Base-by-base conservation (phyloP, 2,888 invertebrate genomes). In the Tyria jacobaeae region DNA sequence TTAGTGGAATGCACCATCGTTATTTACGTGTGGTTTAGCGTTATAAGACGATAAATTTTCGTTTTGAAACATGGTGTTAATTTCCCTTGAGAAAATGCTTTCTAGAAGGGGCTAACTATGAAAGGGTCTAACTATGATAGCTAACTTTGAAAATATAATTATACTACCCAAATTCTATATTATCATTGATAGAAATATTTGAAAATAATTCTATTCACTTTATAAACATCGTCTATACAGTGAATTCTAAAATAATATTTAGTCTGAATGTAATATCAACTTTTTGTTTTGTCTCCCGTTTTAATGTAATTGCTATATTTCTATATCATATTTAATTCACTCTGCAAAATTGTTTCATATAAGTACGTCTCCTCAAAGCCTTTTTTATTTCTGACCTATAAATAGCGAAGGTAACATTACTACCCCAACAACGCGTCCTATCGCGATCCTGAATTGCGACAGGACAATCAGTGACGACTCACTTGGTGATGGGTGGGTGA, bases 71-170 rank as follows among this genome's bases (percentile, higher is more conserved):
- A 51, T 51, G 55, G 55, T 56, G 63, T 55, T 63, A 59, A 63
- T 63, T 63, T 63, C 63, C 51, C 62, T 49, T 49, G 65, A 65
- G 60, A 58, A 35, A 58, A 41, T 27, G 48, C 37, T 31, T 21
- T 35, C 44, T 56, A 24, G 37, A 35, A 47, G 41, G 35, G 51
- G 15, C n/a, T n/a, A n/a, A n/a, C n/a, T n/a, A n/a, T n/a, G n/a
- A n/a, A n/a, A n/a, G n/a, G n/a, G n/a, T n/a, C n/a, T 34, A 24
- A 56, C 21, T 52, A 25, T 39, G 56, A 48, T 56, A 56, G 56
- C 35, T 35, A n/a, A 52, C 47, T 27, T 47, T 7, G 59, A 52
- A 25, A 47, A 44, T 31, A 41, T 31, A 44, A 56, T 10, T 52
- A 24, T n/a, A 35, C 47, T 47, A 47, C n/a, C n/a, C n/a, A n/a